A percentile compares a stretch with the other conserved stretches of the same genome.
phyloP scores from a whole-genome alignment of 2,888 invertebrate species.

The Nasonia oneida region DNA sequence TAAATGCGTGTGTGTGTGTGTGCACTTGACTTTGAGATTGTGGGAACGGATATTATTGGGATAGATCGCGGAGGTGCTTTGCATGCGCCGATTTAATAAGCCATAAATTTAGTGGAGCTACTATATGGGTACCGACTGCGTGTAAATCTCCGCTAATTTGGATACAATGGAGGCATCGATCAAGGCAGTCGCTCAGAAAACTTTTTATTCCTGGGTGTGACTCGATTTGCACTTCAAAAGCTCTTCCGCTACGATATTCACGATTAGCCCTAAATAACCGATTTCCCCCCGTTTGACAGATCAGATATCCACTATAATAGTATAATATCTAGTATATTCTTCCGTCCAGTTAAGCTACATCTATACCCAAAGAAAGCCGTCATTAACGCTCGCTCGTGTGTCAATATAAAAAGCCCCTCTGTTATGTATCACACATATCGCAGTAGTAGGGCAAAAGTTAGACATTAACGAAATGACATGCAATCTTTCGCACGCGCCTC shows the following conservation, averaged over 20 bases:
- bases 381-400: too few relatives aligned
- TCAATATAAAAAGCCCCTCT: too few relatives aligned
- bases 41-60: too few relatives aligned
- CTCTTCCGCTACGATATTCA: background rate
- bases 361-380: background rate
- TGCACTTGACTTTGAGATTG: background rate
- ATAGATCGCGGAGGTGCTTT: background rate
- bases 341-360: background rate
- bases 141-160: background rate
- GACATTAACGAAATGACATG: conserved; percentile 60
- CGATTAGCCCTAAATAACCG: background rate
- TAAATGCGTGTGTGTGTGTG: background rate
- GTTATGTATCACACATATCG: background rate
- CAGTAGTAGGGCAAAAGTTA: background rate
- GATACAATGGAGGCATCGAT: background rate
- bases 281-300: background rate
- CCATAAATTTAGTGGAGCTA: background rate
- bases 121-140: background rate
- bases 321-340: background rate
- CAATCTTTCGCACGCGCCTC: conserved; percentile 36
- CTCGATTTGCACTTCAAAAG: background rate
- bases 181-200: background rate
- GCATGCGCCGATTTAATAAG: background rate
- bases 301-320: background rate
- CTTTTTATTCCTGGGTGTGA: background rate